phyloP scores from a whole-genome alignment of 2,888 invertebrate species.

The Agriopis aurantiaria region DNA sequence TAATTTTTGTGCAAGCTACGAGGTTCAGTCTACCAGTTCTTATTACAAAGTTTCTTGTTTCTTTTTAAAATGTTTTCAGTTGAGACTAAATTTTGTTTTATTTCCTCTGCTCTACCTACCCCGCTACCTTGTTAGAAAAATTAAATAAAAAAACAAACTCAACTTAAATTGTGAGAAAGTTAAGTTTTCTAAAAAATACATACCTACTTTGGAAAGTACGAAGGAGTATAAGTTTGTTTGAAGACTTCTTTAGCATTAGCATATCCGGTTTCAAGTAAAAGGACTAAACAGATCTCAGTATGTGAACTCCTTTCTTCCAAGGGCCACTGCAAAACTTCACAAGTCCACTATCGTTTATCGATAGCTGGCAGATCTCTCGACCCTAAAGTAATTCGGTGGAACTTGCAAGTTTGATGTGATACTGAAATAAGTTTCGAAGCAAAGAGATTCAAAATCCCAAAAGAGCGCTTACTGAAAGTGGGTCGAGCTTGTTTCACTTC shows the following conservation, averaged over 20 bases:
- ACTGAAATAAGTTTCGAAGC: slow-evolving; percentile 60
- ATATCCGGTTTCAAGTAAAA: slow-evolving; percentile 3
- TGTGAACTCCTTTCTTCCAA: slow-evolving; percentile 14
- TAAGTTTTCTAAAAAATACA: too few relatives aligned
- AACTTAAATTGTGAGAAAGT: too few relatives aligned
- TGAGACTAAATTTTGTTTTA: neutral
- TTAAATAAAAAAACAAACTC: neutral
- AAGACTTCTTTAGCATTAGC: neutral
- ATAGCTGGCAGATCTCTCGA: slow-evolving; percentile 29
- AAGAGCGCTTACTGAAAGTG: slow-evolving; percentile 61
- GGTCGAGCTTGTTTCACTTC: slow-evolving; percentile 53
- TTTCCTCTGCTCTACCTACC: neutral
- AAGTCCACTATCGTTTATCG: slow-evolving; percentile 32
- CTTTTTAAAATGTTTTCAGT: neutral
- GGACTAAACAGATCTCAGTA: slow-evolving; percentile 17
- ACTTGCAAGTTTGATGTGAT: slow-evolving; percentile 61
- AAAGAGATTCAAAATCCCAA: slow-evolving; percentile 60
- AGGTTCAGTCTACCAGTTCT: neutral
- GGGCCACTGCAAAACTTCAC: slow-evolving; percentile 16
- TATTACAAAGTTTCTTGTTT: slow-evolving; percentile 5
- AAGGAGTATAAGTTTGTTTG: too few relatives aligned
- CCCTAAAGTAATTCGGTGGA: slow-evolving; percentile 55
- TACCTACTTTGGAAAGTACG: neutral
- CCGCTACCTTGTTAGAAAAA: too few relatives aligned
- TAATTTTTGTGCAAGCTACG: slow-evolving; percentile 6